Evolutionary conservation across 2,113 vertebrate genomes (phyloP).

Genomic region (Lepus europaeus): DNA sequence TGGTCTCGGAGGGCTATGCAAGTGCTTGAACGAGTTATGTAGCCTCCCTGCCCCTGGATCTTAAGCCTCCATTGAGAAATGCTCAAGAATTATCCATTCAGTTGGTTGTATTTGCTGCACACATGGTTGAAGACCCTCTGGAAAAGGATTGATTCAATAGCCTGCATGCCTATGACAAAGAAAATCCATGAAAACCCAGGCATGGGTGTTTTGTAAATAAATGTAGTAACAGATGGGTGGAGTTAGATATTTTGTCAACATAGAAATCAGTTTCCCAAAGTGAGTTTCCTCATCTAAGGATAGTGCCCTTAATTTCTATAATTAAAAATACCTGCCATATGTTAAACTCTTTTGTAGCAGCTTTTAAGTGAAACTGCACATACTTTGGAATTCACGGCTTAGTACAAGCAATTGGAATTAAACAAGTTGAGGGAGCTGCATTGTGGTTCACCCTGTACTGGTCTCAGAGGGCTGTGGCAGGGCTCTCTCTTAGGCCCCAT

Average conservation of each 20-base stretch:
- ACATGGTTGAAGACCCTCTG: background rate
- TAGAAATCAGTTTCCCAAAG: conserved; percentile 73
- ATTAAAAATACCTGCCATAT: conserved; percentile 82
- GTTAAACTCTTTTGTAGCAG: conserved; percentile 65
- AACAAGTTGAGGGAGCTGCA: background rate
- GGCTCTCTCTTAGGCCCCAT: background rate
- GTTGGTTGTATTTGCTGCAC: background rate
- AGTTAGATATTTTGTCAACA: conserved; percentile 81
- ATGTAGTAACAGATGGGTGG: conserved; percentile 72
- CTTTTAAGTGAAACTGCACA: background rate
- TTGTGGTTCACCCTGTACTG: background rate
- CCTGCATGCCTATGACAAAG: background rate
- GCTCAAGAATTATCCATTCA: background rate
- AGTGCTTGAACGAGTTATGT: background rate
- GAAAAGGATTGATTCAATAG: background rate
- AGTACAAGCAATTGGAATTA: background rate
- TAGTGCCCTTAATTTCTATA: conserved; percentile 62
- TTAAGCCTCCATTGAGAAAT: background rate
- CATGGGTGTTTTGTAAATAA: conserved; percentile 61
- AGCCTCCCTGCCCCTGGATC: background rate
- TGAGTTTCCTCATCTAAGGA: conserved; percentile 69
- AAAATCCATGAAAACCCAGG: background rate
- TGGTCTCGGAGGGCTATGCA: background rate
- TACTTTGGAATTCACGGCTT: background rate
- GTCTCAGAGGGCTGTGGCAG: background rate